Percentiles rank a stretch among this genome's conserved stretches.
These are phyloP conservation scores for Platyscapa corneri DNA, from an alignment of 1,140 invertebrate genomes.

Conservation along the genomic window DNA sequence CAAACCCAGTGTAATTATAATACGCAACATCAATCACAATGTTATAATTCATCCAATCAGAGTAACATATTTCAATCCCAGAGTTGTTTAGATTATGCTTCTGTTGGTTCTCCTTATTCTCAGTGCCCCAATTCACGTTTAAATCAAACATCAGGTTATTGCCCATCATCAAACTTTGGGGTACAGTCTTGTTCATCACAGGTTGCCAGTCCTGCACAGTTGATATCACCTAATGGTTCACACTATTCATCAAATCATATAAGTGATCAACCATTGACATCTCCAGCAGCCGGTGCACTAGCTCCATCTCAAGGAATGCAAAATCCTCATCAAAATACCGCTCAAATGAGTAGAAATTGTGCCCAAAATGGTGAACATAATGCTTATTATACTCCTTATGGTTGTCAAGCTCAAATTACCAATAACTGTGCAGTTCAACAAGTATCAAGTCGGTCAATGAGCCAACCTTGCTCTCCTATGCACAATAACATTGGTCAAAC, in stretches of 20 bases:
- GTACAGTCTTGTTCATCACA: constrained; percentile 62
- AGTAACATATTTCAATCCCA: constrained; percentile 57
- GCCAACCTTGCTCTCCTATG: constrained; percentile 59
- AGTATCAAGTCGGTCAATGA: constrained; percentile 41
- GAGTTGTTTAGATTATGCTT: constrained; percentile 66
- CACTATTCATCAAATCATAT: constrained; percentile 66
- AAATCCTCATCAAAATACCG: constrained; percentile 72
- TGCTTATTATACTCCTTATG: constrained; percentile 63
- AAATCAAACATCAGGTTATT: constrained; percentile 62
- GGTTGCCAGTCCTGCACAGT: constrained; percentile 66
- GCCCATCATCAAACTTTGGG: constrained; percentile 60
- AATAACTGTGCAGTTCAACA: constrained; percentile 59
- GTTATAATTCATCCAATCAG: constrained; percentile 59
- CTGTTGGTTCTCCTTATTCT: constrained; percentile 61
- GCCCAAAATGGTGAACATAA: constrained; percentile 66
- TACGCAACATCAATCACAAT: constrained; percentile 63
- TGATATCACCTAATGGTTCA: constrained; percentile 67
- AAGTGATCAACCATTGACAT: constrained; percentile 75
- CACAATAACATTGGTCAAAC: constrained; percentile 55
- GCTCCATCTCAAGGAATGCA: constrained; percentile 73
- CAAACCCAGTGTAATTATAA: constrained; percentile 72
- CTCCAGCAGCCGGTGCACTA: constrained; percentile 77
- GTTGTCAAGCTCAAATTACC: constrained; percentile 61
- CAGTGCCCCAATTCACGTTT: constrained; percentile 67
- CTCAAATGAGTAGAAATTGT: constrained; percentile 73